These are phyloP conservation scores for Dusona sp. DNA, from an alignment of 2,888 invertebrate genomes.

Conservation along the genomic window DNA sequence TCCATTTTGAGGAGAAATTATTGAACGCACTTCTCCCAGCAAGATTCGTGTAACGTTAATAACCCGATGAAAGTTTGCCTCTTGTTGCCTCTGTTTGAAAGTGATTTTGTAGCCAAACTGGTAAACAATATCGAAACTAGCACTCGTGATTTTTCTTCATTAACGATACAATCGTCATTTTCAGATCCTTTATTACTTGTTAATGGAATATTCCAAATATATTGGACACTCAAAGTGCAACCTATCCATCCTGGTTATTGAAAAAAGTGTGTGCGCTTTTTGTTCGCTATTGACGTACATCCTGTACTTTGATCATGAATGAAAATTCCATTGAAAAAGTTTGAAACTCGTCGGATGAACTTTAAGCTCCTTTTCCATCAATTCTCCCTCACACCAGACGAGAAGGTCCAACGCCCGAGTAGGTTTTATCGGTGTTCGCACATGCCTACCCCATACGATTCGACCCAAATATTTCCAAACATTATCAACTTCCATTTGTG, in stretches of 20 bases:
- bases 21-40: conserved; percentile 30
- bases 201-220: neutral
- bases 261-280: neutral
- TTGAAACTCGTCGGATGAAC: conserved; percentile 50
- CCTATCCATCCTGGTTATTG: neutral
- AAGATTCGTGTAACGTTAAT: conserved; percentile 28
- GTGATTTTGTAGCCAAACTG: neutral
- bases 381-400: conserved; percentile 19
- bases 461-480: conserved; percentile 10
- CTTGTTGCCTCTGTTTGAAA: neutral
- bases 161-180: neutral
- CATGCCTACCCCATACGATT: conserved; percentile 10
- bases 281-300: neutral
- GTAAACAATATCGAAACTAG: neutral
- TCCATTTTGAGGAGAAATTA: conserved; percentile 33
- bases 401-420: neutral
- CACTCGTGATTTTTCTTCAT: neutral
- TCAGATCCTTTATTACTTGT: neutral
- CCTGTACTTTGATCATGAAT: conserved; percentile 27
- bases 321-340: conserved; percentile 67
- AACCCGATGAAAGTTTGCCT: neutral
- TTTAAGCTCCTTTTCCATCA: conserved; percentile 58
- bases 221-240: neutral
- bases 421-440: conserved; percentile 28
- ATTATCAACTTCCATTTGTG: neutral